Evolutionary conservation across 2,113 vertebrate species (phyloP).

Genomic region (Lonchura striata): DNA sequence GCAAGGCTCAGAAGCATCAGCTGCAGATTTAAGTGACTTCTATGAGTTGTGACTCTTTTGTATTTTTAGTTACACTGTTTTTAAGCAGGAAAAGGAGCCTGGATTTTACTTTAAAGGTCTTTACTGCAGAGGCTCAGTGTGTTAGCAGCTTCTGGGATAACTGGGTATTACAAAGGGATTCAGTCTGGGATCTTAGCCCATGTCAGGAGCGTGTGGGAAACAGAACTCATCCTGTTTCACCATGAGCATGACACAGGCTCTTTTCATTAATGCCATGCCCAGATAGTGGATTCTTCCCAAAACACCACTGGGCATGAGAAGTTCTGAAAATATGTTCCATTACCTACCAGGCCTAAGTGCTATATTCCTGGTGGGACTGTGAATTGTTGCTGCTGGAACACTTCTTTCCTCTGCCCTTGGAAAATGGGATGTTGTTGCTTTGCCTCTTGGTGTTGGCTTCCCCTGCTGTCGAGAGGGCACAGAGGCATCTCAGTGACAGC

Average conservation of each 20-base stretch:
- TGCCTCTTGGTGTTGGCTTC: not conserved
- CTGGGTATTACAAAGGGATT: not conserved
- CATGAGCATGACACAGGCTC: not conserved
- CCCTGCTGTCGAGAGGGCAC: fast-evolving
- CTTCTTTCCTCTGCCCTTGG: not conserved
- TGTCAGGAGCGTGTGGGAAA: not conserved
- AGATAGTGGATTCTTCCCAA: not conserved
- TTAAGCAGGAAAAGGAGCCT: not conserved
- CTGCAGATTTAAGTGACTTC: not conserved
- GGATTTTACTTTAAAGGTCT: not conserved
- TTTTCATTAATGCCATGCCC: not conserved
- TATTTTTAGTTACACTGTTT: not conserved
- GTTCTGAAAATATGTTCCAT: not conserved
- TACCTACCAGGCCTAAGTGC: not conserved
- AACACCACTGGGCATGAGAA: not conserved
- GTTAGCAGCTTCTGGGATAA: not conserved
- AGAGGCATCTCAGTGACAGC: not conserved
- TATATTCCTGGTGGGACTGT: not conserved
- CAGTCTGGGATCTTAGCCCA: not conserved
- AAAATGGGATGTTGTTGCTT: not conserved
- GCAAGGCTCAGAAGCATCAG: not conserved
- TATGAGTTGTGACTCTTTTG: not conserved
- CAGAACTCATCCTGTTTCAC: not conserved
- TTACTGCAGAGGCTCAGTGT: not conserved
- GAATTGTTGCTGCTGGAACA: not conserved